These are phyloP conservation scores for Manacus vitellinus DNA, from an alignment of 2,113 vertebrate species.

Conservation along the genomic window DNA sequence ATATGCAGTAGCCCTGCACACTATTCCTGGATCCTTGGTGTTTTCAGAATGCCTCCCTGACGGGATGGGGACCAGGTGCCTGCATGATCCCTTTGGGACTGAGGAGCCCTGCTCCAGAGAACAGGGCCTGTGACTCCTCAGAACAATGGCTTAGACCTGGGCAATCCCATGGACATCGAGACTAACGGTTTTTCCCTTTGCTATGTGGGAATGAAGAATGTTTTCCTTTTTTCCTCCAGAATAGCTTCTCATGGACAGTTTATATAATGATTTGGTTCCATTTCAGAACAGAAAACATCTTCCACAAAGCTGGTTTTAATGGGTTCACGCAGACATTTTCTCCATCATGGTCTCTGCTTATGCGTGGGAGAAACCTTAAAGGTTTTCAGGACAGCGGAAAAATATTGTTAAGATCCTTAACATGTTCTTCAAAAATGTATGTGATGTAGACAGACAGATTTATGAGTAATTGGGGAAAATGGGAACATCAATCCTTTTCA, in stretches of 20 bases:
- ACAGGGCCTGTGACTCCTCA: background rate
- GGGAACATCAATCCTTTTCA: background rate
- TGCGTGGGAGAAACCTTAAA: background rate
- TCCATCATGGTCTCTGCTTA: background rate
- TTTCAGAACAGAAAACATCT: background rate
- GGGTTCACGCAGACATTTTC: background rate
- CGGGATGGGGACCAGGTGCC: background rate
- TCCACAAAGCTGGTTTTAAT: background rate
- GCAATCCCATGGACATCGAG: background rate
- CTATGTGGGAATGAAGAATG: background rate
- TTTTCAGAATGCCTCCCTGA: background rate
- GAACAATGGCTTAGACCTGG: background rate
- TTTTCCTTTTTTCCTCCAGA: accelerated
- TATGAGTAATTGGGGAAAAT: background rate
- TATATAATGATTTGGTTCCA: background rate
- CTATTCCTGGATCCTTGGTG: background rate
- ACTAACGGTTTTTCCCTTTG: background rate
- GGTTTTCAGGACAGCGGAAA: background rate
- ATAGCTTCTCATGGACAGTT: background rate
- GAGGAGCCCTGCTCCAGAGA: background rate
- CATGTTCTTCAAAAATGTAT: background rate
- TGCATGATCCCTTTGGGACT: background rate
- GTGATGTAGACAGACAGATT: background rate
- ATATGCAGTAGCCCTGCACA: background rate
- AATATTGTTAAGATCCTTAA: background rate